phyloP scores from a whole-genome alignment of 2,797 vertebrate species.

The Dermochelys coriacea region DNA sequence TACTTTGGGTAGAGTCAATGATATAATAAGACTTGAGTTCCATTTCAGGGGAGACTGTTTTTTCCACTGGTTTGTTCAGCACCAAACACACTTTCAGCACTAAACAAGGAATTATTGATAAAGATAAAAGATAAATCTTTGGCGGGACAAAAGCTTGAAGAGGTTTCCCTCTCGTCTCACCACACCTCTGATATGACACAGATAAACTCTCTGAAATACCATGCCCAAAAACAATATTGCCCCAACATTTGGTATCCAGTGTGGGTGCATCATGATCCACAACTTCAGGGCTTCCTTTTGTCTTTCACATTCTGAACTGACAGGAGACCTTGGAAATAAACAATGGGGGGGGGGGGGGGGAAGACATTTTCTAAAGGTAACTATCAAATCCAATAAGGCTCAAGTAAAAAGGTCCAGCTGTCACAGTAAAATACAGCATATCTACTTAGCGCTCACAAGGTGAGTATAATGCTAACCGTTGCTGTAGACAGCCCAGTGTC shows the following conservation, averaged over 20 bases:
- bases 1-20: not conserved
- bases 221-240: constrained; percentile 1
- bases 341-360: constrained; percentile 74
- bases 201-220: constrained; percentile 6
- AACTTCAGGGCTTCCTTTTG: constrained; percentile 76
- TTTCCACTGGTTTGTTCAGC: fast-evolving
- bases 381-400: constrained; percentile 86
- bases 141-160: not conserved
- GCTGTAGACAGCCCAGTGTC: constrained; percentile 69
- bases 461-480: constrained; percentile 77
- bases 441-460: constrained; percentile 80
- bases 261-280: constrained; percentile 46
- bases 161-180: not conserved
- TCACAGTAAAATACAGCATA: constrained; percentile 82
- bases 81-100: not conserved
- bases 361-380: constrained; percentile 84
- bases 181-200: not conserved
- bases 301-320: constrained; percentile 78
- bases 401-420: constrained; percentile 83
- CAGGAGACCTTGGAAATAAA: constrained; percentile 82
- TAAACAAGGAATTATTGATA: not conserved
- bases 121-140: constrained; percentile 8
- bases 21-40: not conserved
- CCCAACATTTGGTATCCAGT: constrained; percentile 7
- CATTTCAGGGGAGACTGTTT: not conserved